phyloP scores from a whole-genome alignment of 2,797 vertebrate genomes.

The Danio jaintianensis region DNA sequence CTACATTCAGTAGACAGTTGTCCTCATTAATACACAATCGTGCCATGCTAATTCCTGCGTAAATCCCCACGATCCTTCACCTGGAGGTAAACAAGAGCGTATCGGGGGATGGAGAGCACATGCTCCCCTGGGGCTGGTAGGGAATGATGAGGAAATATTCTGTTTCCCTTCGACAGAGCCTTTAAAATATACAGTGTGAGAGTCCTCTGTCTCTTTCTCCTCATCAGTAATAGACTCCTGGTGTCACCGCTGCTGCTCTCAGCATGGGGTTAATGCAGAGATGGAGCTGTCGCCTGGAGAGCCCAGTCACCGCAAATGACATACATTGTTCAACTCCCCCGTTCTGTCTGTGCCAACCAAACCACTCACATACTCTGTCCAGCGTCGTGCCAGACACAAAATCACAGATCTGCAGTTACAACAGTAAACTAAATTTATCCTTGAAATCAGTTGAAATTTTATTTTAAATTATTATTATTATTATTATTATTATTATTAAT shows the following conservation, averaged over 20 bases:
- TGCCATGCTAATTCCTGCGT: slow-evolving; percentile 42
- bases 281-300: slow-evolving; percentile 54
- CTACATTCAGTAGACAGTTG: neutral
- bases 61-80: slow-evolving; percentile 42
- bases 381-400: slow-evolving; percentile 4
- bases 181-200: slow-evolving; percentile 59
- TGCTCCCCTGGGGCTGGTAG: slow-evolving; percentile 41
- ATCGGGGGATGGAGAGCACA: slow-evolving; percentile 21
- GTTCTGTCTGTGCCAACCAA: neutral
- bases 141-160: slow-evolving; percentile 38
- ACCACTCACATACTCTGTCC: neutral
- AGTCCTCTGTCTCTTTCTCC: slow-evolving; percentile 35
- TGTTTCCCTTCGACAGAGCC: slow-evolving; percentile 43
- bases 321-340: neutral
- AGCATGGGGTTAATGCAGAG: slow-evolving; percentile 62
- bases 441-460: neutral
- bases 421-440: neutral
- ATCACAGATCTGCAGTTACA: slow-evolving; percentile 8
- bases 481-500: too few species aligned
- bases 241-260: slow-evolving; percentile 60
- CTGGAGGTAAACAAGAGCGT: slow-evolving; percentile 36
- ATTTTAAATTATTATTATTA: too few species aligned
- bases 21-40: slow-evolving; percentile 31
- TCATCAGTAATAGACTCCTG: slow-evolving; percentile 65
- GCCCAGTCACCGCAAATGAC: slow-evolving; percentile 40